These are phyloP conservation scores for Mimachlamys varia DNA, from an alignment of 2,888 invertebrate species.

Conservation along the genomic window DNA sequence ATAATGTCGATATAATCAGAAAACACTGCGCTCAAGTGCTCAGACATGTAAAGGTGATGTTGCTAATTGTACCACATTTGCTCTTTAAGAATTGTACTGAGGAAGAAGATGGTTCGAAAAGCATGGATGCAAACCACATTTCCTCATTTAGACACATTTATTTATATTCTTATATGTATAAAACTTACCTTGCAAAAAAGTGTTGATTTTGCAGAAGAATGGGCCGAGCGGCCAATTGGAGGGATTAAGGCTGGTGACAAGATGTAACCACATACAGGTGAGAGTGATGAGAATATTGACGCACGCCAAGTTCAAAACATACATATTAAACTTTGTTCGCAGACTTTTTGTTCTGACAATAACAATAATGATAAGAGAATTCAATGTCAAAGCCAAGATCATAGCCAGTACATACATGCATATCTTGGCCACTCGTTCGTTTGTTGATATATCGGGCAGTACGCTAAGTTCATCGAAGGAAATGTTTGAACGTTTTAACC, in stretches of 20 bases:
- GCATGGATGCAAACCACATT: too few species aligned
- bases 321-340: constrained; percentile 65
- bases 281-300: constrained; percentile 58
- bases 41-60: too few species aligned
- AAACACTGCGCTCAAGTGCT: too few species aligned
- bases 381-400: constrained; percentile 53
- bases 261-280: constrained; percentile 64
- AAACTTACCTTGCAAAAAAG: constrained; percentile 62
- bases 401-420: constrained; percentile 55
- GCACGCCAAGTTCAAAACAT: constrained; percentile 61
- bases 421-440: constrained; percentile 54
- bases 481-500: not conserved
- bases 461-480: not conserved
- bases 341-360: constrained; percentile 58
- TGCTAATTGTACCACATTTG: too few species aligned
- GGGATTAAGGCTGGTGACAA: constrained; percentile 51
- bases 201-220: constrained; percentile 60
- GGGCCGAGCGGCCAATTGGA: constrained; percentile 57
- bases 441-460: constrained; percentile 11
- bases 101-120: too few species aligned
- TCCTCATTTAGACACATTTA: not conserved
- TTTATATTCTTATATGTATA: not conserved
- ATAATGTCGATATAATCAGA: too few species aligned
- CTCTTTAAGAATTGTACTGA: too few species aligned
- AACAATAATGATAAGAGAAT: constrained; percentile 56